Evolutionary conservation across 2,888 invertebrate genomes (phyloP), one percentile per base, ranked within the genome.

Genomic region (Mamestra brassicae): DNA sequence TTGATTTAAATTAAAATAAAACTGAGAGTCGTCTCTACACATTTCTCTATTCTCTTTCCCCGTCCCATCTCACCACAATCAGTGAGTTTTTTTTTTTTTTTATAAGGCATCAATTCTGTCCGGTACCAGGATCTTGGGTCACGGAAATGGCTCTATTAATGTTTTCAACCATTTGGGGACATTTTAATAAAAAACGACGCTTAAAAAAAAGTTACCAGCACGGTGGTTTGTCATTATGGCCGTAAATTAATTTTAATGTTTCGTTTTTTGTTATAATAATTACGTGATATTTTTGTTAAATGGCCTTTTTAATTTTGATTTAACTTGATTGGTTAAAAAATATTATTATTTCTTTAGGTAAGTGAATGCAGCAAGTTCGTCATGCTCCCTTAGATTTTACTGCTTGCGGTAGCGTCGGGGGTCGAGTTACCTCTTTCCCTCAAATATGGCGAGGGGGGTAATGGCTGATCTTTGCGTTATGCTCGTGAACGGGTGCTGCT

Each of bases 121-220:
- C 79, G 86, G 89, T 88, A 85, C 84, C 74, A 78, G 65, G 74
- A 66, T 72, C 67, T 75, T 71, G 81, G 84, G 78, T 57, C 78
- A 78, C 84, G 88, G 91, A 92, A 94, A 95, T 92, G 94, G 85
- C 94, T 95, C 92, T 93, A 95, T 95, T 95, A 95, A 95, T 94
- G 93, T 90, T 84, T 85, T 76, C 80, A 81, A 85, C 88, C 88
- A 91, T 91, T 87, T 90, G 90, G 85, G 75, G 91, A 92, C 91
- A 89, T 79, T 81, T 74, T 52, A 58, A 13, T 2, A 68, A 55
- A 80, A 80, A 83, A 75, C 74, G 72, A 66, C 26, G 26, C 72
- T 68, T 69, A 78, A 80, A 82, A 75, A 78, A 74, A 57, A 78
- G 71, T 72, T 71, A 63, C 79, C 67, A 63, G 57, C 78, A 76